Base-by-base conservation (phyloP, 2,888 invertebrate genomes). In the Silvanus unidentatus region DNA sequence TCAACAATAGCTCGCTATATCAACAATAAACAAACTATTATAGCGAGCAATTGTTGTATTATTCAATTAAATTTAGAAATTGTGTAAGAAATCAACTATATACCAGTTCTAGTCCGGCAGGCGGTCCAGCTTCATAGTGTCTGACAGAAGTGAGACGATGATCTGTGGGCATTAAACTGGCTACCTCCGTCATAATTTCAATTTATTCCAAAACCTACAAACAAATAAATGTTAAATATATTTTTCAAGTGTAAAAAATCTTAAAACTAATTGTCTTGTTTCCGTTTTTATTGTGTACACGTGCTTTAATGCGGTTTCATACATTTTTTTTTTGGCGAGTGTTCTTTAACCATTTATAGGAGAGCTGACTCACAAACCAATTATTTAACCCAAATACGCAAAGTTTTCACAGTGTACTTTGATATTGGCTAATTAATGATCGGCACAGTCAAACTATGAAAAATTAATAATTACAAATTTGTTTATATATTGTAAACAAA, bases 61-160 rank as follows among this genome's bases (percentile, higher is more conserved):
- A 22, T 22, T 22, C 22, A 22, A 22, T 22, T 22, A n/a, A n/a
- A 22, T 22, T 22, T 3, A 5, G 3, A 22, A 22, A 5, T 22
- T 22, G 8, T 22, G 4, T 22, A 22, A 22, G 22, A 5, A 22
- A 22, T 22, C 14, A n/a, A n/a, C 8, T 30, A 5, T 62, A 59
- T 59, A 72, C 72, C 62, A 71, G 49, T 58, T 71, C 69, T 30
- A 68, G 46, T 51, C 67, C 71, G 47, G 56, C 51, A 2, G 73
- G 72, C 14, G 73, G 73, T 39, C 67, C 72, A 14, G 74, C 73
- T 55, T 73, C 72, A 50, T 68, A 75, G 47, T 66, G 71, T 43
- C 70, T 64, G 16, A 72, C 72, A 3, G 69, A 64, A 2, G 72
- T 63, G 34, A 73, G 70, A 63, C 76, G 71, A 73, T 79, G 78